phyloP scores from a whole-genome alignment of 2,888 invertebrate species.

The Tenthredo notha region DNA sequence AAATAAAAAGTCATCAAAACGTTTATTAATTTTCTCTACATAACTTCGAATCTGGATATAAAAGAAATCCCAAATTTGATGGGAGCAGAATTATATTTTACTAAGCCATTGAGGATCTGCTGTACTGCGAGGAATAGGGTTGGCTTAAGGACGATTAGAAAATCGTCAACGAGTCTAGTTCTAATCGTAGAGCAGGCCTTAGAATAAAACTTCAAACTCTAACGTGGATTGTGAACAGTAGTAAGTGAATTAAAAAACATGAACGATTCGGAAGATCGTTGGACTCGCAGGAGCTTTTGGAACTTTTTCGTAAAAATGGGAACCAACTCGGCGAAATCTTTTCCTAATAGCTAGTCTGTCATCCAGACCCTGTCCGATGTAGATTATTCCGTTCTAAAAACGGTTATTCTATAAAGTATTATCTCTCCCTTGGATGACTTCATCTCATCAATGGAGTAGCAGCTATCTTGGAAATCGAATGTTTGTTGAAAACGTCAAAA shows the following conservation, averaged over 20 bases:
- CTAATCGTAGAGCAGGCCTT: neutral
- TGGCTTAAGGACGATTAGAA: neutral
- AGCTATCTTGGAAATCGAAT: slow-evolving; percentile 32
- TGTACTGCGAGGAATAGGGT: neutral
- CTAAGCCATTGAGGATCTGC: slow-evolving; percentile 11
- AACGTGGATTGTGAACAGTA: neutral
- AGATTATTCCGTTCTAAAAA: neutral
- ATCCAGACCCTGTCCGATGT: neutral
- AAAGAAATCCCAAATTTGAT: neutral
- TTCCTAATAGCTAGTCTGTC: neutral
- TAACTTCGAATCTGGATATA: neutral
- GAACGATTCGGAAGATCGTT: neutral
- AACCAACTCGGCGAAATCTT: no score
- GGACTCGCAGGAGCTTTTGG: neutral
- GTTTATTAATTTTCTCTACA: no score
- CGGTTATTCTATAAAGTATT: neutral
- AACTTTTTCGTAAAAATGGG: neutral
- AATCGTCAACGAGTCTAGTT: neutral
- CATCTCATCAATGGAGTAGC: neutral
- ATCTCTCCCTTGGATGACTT: neutral
- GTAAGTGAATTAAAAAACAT: neutral
- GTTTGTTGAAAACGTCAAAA: slow-evolving; percentile 50
- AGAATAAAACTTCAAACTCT: neutral
- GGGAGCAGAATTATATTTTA: neutral
- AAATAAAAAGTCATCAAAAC: neutral